Base-by-base conservation (phyloP, 2,113 vertebrate species). In the Brevimyrus niger region DNA sequence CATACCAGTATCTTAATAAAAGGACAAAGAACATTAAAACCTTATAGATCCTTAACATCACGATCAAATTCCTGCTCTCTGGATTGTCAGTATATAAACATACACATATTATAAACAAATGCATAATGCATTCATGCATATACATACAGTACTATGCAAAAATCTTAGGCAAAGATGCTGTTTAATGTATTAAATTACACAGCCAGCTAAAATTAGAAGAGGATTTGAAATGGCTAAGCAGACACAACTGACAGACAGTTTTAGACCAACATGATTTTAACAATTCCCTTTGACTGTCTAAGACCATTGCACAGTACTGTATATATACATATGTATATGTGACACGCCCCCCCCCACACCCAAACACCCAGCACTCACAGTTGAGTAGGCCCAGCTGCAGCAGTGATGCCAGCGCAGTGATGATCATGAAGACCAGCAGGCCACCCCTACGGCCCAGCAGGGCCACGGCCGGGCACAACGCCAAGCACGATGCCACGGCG, bases 371-470 rank as follows among this genome's bases (percentile, higher is more conserved):
- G 31, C 35, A 97, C 98, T 98, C 91, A 99, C 98, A 91, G 95
- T 99, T 99, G 87, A 99, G 97, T 86, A 99, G 95, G 51, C 98
- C 98, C 4, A 99, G 96, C 94, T 99, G 98, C 42, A 99, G 95
- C 21, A 99, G 97, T 0, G 98, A 99, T 1, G 98, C 98, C 91
- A 99, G 94, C 3, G 98, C 98, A 0, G 98, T 99, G 38, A 99
- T 95, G 90, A 99, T 99, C 97, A 99, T 99, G 94, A 99, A 99
- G 88, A 98, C 96, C 88, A 99, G 96, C 88, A 99, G 96, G 1
- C 98, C 98, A 2, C 98, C 98, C 61, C 98, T 96, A 76, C 98
- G 96, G 4, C 98, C 98, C 91, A 99, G 96, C 50, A 97, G 92
- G 1, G 96, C 95, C 0, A 99, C 98, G 0, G 97, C 97, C 0